Evolutionary conservation across 2,888 invertebrate genomes (phyloP), one percentile per base, ranked within the genome.

Genomic region (Lordiphosa andalusiaca): DNA sequence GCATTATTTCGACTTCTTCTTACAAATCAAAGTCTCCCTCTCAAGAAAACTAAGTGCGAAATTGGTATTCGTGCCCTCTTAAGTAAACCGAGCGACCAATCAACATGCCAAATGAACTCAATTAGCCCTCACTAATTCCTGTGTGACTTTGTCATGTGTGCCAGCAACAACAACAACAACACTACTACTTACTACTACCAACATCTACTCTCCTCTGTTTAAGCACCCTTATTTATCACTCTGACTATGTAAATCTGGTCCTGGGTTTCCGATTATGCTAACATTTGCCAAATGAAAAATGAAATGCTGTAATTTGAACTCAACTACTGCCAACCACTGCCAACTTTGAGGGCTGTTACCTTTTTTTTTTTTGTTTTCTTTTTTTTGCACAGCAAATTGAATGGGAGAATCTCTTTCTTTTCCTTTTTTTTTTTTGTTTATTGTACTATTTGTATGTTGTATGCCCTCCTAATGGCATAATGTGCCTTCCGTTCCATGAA

Each of bases 381-480:
- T n/a, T 16, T 56, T 58, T 53, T 39, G 49, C 42, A 40, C 30
- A 35, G 39, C n/a, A 13, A 47, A 55, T 51, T 53, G 73, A 69
- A 58, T 69, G 61, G 53, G 42, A n/a, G n/a, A 64, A 65, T 66
- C 21, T 42, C 46, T 33, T 30, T 41, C 47, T 19, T 46, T 37
- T 12, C 9, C 3, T 53, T 38, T 19, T n/a, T 35, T n/a, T 30
- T 49, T 37, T 10, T 53, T 49, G 57, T 7, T 25, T 57, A 56
- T 72, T 52, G 53, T 53, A 69, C 21, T 40, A 40, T 40, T 73
- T 70, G 65, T 73, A 48, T 44, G 39, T 19, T 46, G 54, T 46
- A 23, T 33, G 44, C 23, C n/a, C 39, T 86, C 61, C 73, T 84
- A 84, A 86, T 84, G 82, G 74, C 73, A 86, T 84, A 85, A 84